Evolutionary conservation across 2,888 invertebrate species (phyloP), one percentile per base, ranked within the genome.

Genomic region (Drosophila seclusa): DNA sequence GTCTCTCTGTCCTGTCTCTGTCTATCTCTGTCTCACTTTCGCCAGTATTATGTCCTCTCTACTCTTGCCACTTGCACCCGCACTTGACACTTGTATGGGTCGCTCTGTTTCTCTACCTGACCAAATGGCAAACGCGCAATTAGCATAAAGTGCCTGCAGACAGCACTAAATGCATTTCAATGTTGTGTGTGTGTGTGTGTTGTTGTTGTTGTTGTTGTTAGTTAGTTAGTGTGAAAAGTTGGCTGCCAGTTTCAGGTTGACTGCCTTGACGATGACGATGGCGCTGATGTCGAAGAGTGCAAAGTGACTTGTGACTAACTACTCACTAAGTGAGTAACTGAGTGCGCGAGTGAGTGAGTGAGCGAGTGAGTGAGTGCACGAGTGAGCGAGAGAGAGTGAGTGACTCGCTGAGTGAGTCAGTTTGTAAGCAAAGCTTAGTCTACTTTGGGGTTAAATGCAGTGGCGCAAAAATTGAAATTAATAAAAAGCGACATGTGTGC

Each of bases 121-220:
- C 78, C 87, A 80, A 85, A 87, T 84, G 87, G 89, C 86, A 85
- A 85, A 82, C 69, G 85, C 72, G 85, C 89, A 85, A 85, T 85
- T 85, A 85, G 87, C 85, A 89, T 89, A 89, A 89, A 85, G 84
- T 85, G 76, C 83, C 54, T 57, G 73, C 71, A 57, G 64, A 61
- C 73, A 53, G 74, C 57, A 49, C 68, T 54, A 73, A 63, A 63
- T 73, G 62, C 59, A 63, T 36, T 45, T 53, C 57, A 40, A 10
- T 59, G 42, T 45, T 52, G n/a, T 53, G 32, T 50, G 2, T 64
- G 67, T 58, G 11, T 40, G 36, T 65, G 13, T 50, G 49, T 66
- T 57, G 49, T 50, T 50, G 21, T 29, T 13, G 29, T 48, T 68
- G 58, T 49, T 59, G 36, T 55, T 68, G 79, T 63, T 69, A 62